Percentiles rank a stretch among this genome's conserved stretches.
These are phyloP conservation scores for Micromussa lordhowensis DNA, from an alignment of 92 coral and sea anemone genomes.

Conservation along the genomic window DNA sequence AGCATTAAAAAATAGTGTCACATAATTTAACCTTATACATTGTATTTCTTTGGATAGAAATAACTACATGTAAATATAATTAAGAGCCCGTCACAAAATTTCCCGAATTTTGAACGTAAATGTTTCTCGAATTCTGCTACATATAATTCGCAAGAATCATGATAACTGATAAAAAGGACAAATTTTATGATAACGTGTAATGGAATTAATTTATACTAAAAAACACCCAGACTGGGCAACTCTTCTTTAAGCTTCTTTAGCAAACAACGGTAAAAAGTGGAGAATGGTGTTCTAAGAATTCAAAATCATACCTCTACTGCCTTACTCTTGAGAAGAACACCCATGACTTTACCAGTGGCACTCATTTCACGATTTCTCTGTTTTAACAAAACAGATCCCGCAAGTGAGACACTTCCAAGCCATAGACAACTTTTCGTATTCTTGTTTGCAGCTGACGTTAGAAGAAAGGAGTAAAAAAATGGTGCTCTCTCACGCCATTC, in stretches of 20 bases:
- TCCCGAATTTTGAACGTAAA: too few relatives aligned
- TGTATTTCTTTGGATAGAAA: not conserved
- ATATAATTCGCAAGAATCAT: too few relatives aligned
- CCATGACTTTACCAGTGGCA: slow-evolving; percentile 66
- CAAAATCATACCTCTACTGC: slow-evolving; percentile 47
- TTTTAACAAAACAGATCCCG: slow-evolving; percentile 76
- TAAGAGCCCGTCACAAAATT: too few relatives aligned
- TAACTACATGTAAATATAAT: too few relatives aligned
- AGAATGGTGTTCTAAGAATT: not conserved
- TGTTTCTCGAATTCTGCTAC: too few relatives aligned
- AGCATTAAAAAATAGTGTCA: not conserved
- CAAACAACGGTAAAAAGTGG: not conserved
- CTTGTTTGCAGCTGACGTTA: slow-evolving; percentile 47
- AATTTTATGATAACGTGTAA: too few relatives aligned
- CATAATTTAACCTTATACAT: not conserved
- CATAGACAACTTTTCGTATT: slow-evolving; percentile 33
- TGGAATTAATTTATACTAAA: too few relatives aligned
- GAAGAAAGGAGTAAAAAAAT: slow-evolving; percentile 67
- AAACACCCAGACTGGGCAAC: not conserved
- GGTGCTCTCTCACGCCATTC: slow-evolving; percentile 83
- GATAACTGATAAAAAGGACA: too few relatives aligned
- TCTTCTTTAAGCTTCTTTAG: not conserved
- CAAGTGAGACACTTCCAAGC: slow-evolving; percentile 68
- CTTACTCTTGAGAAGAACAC: slow-evolving; percentile 71
- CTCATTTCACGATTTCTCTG: slow-evolving; percentile 68